Base-by-base conservation (phyloP, 1,140 invertebrate species). In the Panagrolaimus sp. region DNA sequence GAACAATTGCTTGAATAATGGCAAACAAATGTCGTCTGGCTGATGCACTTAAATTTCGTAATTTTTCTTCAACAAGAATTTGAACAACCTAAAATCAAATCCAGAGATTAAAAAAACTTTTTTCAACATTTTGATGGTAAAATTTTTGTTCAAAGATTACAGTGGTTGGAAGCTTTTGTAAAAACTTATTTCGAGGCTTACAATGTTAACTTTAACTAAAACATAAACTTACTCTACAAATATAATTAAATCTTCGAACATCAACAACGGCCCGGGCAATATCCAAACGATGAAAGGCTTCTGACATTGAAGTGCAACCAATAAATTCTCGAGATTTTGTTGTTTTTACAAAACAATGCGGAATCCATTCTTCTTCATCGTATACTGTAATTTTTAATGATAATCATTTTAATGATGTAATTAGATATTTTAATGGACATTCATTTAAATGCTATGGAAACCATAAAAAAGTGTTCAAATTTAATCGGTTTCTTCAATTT, bases 281-380 rank as follows among this genome's bases (percentile, higher is more conserved):
- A 84, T 98, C 94, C 47, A 98, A 85, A 69, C 91, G 89, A 80
- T 93, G 91, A 17, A 98, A 89, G 1, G 93, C 94, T 85, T 98
- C 95, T 77, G 91, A 92, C 45, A 98, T 86, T 62, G 91, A 92
- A 83, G 95, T 96, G 84, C 94, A 93, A 48, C 92, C 91, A 70
- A 92, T 92, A 80, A 94, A 93, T 91, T 94, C 92, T 86, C 90
- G 89, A 65, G 92, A 93, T 80, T 90, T 91, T 85, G 91, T 91
- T 71, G 92, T 88, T 52, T 91, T 93, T 76, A 94, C 92, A 83
- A 92, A 91, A 86, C 91, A 94, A 86, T 93, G 90, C 74, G 92
- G 92, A 76, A 91, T 90, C 82, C 78, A 84, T 43, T 79, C 70
- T 67, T 83, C 76, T 44, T 72, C 67, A 70, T 67, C 80, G 26